A percentile compares a stretch with the other conserved stretches of the same genome.
Conservation (phyloP, 1,140 invertebrate genomes). For the Trichonephila inaurata region DNA sequence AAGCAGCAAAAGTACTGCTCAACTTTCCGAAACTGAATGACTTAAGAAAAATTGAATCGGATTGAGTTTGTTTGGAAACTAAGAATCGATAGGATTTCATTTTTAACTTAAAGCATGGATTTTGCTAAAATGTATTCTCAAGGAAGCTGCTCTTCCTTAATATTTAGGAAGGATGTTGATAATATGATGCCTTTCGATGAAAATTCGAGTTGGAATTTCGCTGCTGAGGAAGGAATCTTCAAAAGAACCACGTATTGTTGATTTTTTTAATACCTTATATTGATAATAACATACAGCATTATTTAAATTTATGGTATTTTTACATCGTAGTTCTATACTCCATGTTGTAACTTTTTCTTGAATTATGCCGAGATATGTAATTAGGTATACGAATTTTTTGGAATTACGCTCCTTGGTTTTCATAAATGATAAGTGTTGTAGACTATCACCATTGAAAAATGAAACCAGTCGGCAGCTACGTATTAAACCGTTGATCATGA, state of each 20-base stretch:
- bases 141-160: conserved; percentile 45
- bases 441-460: no score
- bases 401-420: no score
- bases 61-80: background rate
- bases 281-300: no score
- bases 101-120: background rate
- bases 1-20: background rate
- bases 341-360: no score
- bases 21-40: background rate
- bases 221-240: background rate
- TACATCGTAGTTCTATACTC: no score
- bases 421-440: no score
- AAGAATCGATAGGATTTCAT: no score
- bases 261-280: background rate
- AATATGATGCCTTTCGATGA: conserved; percentile 67
- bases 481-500: no score
- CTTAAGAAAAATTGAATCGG: conserved; percentile 32
- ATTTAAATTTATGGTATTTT: no score
- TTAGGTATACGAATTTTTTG: no score
- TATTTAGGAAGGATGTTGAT: conserved; percentile 62
- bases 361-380: no score
- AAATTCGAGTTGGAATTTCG: conserved; percentile 57
- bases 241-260: conserved; percentile 45
- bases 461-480: no score
- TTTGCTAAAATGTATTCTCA: conserved; percentile 10